phyloP scores from a whole-genome alignment of 2,888 invertebrate genomes.

The Hyles lineata region DNA sequence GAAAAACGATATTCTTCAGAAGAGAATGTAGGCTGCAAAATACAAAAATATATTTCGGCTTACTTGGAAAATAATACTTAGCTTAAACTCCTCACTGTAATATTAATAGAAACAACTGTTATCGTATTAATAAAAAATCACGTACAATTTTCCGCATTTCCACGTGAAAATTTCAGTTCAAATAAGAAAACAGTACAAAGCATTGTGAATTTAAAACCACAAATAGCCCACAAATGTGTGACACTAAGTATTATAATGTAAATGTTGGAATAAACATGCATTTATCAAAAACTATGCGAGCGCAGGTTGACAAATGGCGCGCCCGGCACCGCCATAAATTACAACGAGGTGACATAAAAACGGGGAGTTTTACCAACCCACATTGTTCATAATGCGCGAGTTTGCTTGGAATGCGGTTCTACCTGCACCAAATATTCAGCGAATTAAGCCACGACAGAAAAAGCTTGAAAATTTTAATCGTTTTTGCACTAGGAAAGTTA shows the following conservation, averaged over 20 bases:
- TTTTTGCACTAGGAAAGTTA: not conserved
- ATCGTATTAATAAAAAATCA: no score
- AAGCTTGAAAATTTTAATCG: not conserved
- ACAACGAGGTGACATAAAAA: conserved; percentile 22
- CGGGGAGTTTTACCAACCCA: conserved; percentile 11
- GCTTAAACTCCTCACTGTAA: no score
- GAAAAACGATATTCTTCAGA: no score
- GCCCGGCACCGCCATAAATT: conserved; percentile 12
- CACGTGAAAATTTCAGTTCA: no score
- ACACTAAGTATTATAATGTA: conserved; percentile 20
- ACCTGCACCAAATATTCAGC: conserved; percentile 4
- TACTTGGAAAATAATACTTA: no score
- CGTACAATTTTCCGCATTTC: no score
- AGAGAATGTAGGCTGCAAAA: no score
- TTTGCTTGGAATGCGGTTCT: not conserved
- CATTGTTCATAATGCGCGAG: conserved; percentile 6
- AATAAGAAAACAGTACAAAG: not conserved
- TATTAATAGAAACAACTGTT: no score
- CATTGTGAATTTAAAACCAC: not conserved
- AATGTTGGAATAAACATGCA: conserved; percentile 24
- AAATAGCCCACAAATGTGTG: conserved; percentile 19
- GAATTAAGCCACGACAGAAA: not conserved
- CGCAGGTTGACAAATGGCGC: conserved; percentile 25
- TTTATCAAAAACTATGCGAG: conserved; percentile 21
- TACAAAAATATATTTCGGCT: no score